Base-by-base conservation (phyloP, 2,113 vertebrate genomes). In the Saccopteryx leptura region DNA sequence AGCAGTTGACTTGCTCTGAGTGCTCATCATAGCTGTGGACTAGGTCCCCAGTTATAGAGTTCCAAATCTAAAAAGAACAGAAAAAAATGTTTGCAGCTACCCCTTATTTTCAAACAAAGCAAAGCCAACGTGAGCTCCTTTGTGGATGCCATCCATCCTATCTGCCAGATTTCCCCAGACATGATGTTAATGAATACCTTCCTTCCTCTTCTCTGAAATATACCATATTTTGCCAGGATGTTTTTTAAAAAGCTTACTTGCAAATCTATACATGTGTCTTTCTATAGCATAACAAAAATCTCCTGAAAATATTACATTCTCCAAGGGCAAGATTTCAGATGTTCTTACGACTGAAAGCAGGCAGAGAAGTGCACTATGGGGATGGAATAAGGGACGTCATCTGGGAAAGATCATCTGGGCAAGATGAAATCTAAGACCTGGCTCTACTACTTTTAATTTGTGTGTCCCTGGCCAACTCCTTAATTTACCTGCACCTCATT, bases 1-100 rank as follows among this genome's bases (percentile, higher is more conserved):
- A 99, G 98, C 99, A 99, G 65, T 99, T 99, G 96, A 99, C 98
- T 96, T 99, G 99, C 97, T 99, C 99, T 0, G 98, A 95, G 12
- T 99, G 99, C 58, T 99, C 99, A 26, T 98, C 97, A 10, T 99
- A 99, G 1, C 97, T 95, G 58, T 98, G 96, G 13, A 98, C 92
- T 87, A 99, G 98, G 18, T 97, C 95, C 18, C 99, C 99, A 52
- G 97, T 98, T 96, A 99, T 90, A 58, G 98, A 98, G 85, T 99
- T 99, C 99, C 99, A 99, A 87, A 99, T 97, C 99, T 99, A 86
- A 69, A 97, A 5, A 97, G 60, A 98, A 95, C 10, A 96, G 54
- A 96, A n/a, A 88, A 96, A 46, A 75, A 90, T 21, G n/a, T n/a
- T 18, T 33, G 60, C 2, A 78, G 74, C 5, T 50, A 92, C 4